A percentile compares a stretch with the other conserved stretches of the same genome.
Conservation (phyloP, 2,888 invertebrate species). For the Tryphoninae sp. region DNA sequence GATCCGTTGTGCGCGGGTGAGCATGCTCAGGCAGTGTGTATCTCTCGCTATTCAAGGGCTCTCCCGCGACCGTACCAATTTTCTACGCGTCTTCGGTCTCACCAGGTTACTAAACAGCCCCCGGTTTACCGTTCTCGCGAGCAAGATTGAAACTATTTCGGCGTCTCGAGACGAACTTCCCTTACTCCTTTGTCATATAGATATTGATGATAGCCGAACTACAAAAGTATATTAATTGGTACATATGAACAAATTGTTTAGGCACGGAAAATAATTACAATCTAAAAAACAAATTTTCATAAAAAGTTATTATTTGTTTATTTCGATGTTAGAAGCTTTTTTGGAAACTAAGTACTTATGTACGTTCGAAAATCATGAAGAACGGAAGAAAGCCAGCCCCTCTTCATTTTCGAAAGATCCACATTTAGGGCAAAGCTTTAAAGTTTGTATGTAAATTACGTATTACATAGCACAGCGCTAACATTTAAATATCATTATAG, state of each 20-base stretch:
- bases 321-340: no score
- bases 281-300: not conserved
- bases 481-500: no score
- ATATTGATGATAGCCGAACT: constrained; percentile 5
- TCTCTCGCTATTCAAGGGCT: constrained; percentile 25
- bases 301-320: no score
- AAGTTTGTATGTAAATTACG: no score
- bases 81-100: constrained; percentile 62
- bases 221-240: not conserved
- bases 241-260: not conserved
- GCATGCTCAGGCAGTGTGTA: not conserved
- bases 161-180: constrained; percentile 51
- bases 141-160: constrained; percentile 65
- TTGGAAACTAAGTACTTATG: no score
- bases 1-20: constrained; percentile 45
- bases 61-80: constrained; percentile 58
- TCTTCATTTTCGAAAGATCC: no score
- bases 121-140: constrained; percentile 46
- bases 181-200: not conserved
- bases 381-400: no score
- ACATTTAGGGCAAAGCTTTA: no score
- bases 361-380: no score
- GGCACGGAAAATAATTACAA: not conserved
- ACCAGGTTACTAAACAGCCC: constrained; percentile 65
- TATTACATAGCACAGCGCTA: no score